A percentile compares a stretch with the other conserved stretches of the same genome.
These are phyloP conservation scores for Epinotia demarniana DNA, from an alignment of 2,888 invertebrate species.

Conservation along the genomic window DNA sequence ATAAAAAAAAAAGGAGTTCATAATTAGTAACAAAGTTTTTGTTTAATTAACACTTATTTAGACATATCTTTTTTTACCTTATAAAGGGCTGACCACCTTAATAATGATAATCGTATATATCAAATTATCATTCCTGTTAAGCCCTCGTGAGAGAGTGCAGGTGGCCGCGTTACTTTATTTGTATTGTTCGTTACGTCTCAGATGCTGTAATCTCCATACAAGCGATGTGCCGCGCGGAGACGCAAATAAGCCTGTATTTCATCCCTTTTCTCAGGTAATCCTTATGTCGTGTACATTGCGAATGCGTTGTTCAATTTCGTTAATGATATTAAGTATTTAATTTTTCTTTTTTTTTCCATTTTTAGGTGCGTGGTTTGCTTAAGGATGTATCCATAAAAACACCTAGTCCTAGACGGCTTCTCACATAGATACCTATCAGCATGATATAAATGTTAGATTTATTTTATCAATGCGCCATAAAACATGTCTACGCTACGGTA, in stretches of 20 bases:
- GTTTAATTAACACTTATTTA: no score
- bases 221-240: conserved; percentile 62
- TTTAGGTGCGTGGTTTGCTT: no score
- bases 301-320: conserved; percentile 4
- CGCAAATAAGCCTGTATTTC: conserved; percentile 73
- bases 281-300: conserved; percentile 21
- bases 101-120: conserved; percentile 61
- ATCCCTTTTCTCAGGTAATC: conserved; percentile 58
- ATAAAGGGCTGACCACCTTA: no score
- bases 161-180: conserved; percentile 73
- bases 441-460: not conserved
- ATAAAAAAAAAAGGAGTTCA: no score
- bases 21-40: no score
- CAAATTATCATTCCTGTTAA: conserved; percentile 67
- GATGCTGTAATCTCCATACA: conserved; percentile 60
- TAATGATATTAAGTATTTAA: not conserved
- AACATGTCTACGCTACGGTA: conserved; percentile 55
- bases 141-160: conserved; percentile 71
- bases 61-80: not conserved
- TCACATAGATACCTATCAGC: not conserved
- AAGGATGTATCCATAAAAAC: no score
- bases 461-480: conserved; percentile 4
- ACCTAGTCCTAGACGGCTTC: not conserved
- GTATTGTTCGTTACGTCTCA: conserved; percentile 58
- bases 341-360: not conserved